Conservation (phyloP, 2,797 vertebrate species). For the Okamejei kenojei region DNA sequence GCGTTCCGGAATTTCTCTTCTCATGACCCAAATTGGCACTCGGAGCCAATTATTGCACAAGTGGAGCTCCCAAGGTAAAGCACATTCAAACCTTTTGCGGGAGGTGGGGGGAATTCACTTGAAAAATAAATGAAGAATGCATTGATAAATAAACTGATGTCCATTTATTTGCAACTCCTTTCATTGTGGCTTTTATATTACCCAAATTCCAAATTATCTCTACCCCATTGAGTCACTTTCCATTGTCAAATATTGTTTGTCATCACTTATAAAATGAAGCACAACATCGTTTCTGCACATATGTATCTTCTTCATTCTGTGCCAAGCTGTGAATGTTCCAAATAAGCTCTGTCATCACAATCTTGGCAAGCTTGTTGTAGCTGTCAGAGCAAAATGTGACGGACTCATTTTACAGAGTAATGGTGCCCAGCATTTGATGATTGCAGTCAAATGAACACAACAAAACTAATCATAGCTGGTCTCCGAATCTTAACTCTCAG, state of each 20-base stretch:
- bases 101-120: too few species aligned
- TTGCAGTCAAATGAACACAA: background rate
- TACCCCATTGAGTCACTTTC: background rate
- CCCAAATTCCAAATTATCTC: background rate
- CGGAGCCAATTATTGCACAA: too few species aligned
- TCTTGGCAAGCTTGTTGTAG: conserved; percentile 12
- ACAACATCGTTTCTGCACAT: background rate
- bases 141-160: background rate
- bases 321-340: background rate
- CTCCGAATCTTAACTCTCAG: background rate
- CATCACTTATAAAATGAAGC: background rate
- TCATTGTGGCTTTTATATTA: background rate
- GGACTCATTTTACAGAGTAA: conserved; percentile 1
- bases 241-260: background rate
- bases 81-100: background rate
- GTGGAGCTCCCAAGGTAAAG: too few species aligned
- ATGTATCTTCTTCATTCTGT: background rate
- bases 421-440: background rate
- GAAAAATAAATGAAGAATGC: too few species aligned
- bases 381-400: conserved; percentile 23
- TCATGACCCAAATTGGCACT: too few species aligned
- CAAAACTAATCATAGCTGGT: conserved; percentile 18
- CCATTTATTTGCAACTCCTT: background rate
- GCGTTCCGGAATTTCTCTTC: too few species aligned
- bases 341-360: conserved; percentile 15